These are phyloP conservation scores for Tachystola acroxantha DNA, from an alignment of 2,888 invertebrate genomes.

Conservation along the genomic window DNA sequence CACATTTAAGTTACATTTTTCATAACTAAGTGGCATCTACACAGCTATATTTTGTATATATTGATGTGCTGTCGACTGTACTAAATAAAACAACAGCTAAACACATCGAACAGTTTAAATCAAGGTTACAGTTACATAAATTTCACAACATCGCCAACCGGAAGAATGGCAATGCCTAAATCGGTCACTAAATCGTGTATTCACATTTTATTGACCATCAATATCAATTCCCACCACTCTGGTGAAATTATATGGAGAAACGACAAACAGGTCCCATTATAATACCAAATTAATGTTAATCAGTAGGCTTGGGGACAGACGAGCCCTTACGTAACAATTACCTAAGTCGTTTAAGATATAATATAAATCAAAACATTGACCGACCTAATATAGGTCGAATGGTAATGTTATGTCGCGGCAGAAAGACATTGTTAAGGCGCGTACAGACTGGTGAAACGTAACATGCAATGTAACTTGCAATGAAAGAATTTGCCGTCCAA, in stretches of 20 bases:
- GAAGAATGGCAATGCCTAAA: conserved; percentile 19
- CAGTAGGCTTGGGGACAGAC: conserved; percentile 27
- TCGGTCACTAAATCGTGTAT: conserved; percentile 11
- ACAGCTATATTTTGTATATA: too few relatives aligned
- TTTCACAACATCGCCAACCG: conserved; percentile 12
- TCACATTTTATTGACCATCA: conserved; percentile 31
- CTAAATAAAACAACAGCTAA: too few relatives aligned
- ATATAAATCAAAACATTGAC: conserved; percentile 19
- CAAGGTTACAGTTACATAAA: too few relatives aligned
- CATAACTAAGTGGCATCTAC: too few relatives aligned
- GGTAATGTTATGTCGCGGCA: conserved; percentile 21
- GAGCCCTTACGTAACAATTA: conserved; percentile 26
- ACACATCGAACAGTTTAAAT: too few relatives aligned
- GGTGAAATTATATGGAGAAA: conserved; percentile 46
- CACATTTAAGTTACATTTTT: too few relatives aligned
- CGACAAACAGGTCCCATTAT: conserved; percentile 27
- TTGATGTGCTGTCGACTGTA: too few relatives aligned
- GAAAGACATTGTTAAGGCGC: conserved; percentile 6
- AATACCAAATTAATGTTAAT: conserved; percentile 35
- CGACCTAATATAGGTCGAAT: conserved; percentile 23
- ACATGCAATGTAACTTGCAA: too few relatives aligned
- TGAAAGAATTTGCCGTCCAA: too few relatives aligned
- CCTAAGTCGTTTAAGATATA: conserved; percentile 11
- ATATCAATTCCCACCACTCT: conserved; percentile 36
- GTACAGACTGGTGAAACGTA: too few relatives aligned